phyloP scores from a whole-genome alignment of 2,797 vertebrate genomes.

The Nothura maculosa region DNA sequence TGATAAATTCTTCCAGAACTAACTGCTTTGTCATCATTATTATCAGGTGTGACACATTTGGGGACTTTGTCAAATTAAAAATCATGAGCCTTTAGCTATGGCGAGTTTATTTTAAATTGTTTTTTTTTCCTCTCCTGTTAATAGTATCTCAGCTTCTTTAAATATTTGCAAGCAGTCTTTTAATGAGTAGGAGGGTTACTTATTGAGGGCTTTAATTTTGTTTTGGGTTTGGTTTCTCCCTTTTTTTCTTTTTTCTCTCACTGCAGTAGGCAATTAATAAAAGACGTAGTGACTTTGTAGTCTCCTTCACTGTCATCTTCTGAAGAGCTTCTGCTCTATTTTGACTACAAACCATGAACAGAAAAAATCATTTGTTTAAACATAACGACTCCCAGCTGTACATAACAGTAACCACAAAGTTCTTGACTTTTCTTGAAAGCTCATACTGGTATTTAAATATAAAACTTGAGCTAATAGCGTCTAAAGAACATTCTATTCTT shows the following conservation, averaged over 20 bases:
- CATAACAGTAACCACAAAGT: not conserved
- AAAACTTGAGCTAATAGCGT: not conserved
- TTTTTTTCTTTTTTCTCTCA: not conserved
- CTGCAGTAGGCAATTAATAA: not conserved
- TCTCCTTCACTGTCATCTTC: not conserved
- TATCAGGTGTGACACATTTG: not conserved
- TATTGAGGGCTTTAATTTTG: not conserved
- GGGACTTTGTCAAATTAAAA: not conserved
- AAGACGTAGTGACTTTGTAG: not conserved
- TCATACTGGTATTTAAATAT: not conserved
- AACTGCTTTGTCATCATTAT: not conserved
- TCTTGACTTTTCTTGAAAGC: not conserved
- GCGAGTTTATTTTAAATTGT: not conserved
- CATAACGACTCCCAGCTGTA: not conserved
- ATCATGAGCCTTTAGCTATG: not conserved
- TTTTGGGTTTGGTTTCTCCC: rapidly evolving
- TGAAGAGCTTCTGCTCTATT: not conserved
- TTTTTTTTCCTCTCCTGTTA: not conserved
- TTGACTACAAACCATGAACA: not conserved
- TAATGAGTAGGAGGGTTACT: rapidly evolving
- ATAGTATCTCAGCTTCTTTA: not conserved
- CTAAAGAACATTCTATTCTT: not conserved
- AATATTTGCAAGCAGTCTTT: not conserved
- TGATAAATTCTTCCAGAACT: not conserved
- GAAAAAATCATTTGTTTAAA: not conserved